These are phyloP conservation scores for Malachius bipustulatus DNA, from an alignment of 2,888 invertebrate genomes.

Conservation along the genomic window DNA sequence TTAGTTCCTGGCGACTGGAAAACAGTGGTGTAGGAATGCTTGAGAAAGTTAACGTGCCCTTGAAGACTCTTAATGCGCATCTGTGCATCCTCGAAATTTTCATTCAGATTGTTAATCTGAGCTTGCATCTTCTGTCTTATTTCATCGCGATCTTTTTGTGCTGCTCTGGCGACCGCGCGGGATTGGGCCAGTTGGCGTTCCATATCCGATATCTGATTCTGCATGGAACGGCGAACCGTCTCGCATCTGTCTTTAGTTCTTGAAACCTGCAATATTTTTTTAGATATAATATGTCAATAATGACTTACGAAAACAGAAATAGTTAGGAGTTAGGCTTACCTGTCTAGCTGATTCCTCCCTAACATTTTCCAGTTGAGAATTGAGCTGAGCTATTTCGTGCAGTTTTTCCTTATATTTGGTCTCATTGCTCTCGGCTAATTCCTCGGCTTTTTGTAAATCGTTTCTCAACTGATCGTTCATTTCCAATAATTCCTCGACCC, in stretches of 20 bases:
- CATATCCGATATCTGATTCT: constrained; percentile 51
- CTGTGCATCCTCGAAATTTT: constrained; percentile 56
- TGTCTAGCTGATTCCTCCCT: constrained; percentile 58
- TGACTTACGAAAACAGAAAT: too few relatives aligned
- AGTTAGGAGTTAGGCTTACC: too few relatives aligned
- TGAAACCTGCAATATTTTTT: too few relatives aligned
- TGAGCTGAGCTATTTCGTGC: constrained; percentile 54
- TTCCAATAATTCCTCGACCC: constrained; percentile 28
- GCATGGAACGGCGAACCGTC: constrained; percentile 44
- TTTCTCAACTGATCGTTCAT: constrained; percentile 29
- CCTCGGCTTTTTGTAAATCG: constrained; percentile 45
- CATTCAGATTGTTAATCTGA: constrained; percentile 52
- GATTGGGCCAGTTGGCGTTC: constrained; percentile 54
- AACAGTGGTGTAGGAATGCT: constrained; percentile 34
- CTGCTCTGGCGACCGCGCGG: constrained; percentile 49
- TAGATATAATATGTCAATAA: background rate
- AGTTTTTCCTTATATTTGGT: constrained; percentile 53
- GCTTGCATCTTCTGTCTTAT: constrained; percentile 58
- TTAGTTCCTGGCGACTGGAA: constrained; percentile 17
- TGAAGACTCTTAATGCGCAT: constrained; percentile 50
- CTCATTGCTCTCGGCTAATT: constrained; percentile 45
- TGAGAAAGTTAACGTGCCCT: constrained; percentile 51
- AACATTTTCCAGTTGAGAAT: constrained; percentile 51
- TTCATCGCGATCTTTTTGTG: constrained; percentile 58
- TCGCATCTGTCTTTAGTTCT: constrained; percentile 56